Percentiles rank a stretch among this genome's conserved stretches.
phyloP scores from a whole-genome alignment of 1,140 invertebrate genomes.

The Drosophila arawakana region DNA sequence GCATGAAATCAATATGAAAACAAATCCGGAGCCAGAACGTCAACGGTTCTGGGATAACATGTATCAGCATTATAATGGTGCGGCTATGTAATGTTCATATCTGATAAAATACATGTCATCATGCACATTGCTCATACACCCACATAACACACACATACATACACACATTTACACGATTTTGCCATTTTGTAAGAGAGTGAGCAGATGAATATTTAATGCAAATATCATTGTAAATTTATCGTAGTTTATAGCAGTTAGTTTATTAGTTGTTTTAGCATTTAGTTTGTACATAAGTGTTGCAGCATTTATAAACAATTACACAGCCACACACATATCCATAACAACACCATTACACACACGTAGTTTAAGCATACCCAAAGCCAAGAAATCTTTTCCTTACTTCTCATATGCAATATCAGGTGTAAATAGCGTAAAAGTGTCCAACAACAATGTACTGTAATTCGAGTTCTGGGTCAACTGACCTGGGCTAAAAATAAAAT shows the following conservation, averaged over 20 bases:
- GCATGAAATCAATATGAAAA: conserved; percentile 84
- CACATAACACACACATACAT: conserved; percentile 25
- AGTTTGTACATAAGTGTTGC: conserved; percentile 65
- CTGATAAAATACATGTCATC: conserved; percentile 18
- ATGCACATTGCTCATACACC: conserved; percentile 24
- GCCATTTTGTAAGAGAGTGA: conserved; percentile 71
- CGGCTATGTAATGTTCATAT: conserved; percentile 66
- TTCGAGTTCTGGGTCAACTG: neutral
- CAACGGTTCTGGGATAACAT: conserved; percentile 87
- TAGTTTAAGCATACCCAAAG: conserved; percentile 51
- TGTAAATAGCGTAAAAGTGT: conserved; percentile 66
- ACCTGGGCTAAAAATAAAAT: conserved; percentile 11
- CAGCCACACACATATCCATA: conserved; percentile 32
- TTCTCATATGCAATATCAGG: conserved; percentile 59
- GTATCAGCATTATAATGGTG: conserved; percentile 85
- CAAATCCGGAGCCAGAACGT: conserved; percentile 85
- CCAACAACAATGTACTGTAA: conserved; percentile 40
- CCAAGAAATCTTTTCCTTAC: conserved; percentile 66
- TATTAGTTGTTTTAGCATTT: conserved; percentile 46
- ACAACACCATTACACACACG: conserved; percentile 5
- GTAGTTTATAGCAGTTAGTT: conserved; percentile 59
- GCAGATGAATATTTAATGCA: conserved; percentile 78
- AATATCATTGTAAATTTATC: conserved; percentile 77
- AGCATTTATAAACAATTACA: conserved; percentile 64
- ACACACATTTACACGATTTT: conserved; percentile 40